Evolutionary conservation across 1,140 invertebrate species (phyloP), one percentile per base, ranked within the genome.

Genomic region (Drosophila mayri): DNA sequence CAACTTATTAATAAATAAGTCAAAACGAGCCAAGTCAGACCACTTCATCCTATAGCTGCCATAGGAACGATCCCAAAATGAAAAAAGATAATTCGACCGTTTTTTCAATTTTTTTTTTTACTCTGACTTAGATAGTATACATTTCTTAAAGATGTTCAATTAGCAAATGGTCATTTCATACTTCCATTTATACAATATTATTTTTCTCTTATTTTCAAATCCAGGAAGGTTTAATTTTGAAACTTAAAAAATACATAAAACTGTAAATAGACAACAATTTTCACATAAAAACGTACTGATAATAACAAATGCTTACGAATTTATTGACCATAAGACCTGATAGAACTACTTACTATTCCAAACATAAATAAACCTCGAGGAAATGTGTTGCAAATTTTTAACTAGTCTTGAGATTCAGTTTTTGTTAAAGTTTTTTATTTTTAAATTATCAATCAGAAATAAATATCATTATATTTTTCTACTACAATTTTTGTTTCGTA

Each of bases 261-360:
- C 22, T 46, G 35, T 72, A 70, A 58, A 72, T 72, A 72, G 50
- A 35, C 8, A 64, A 11, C 16, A 57, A 46, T 38, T 62, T 40
- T 35, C 18, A 43, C 18, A 57, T 58, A 58, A 16, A 16, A 76
- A 64, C 12, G 20, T 44, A 44, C 43, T 44, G 7, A 25, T 76
- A 67, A 55, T 76, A 57, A 76, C 41, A 78, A 52, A 78, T 57
- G 59, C 49, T 38, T 68, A 79, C 80, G 80, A 82, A 82, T 82
- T 82, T 82, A 82, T 82, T 82, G 68, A 82, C 71, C 64, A 70
- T 75, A 78, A 77, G 78, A 82, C 79, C 79, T 82, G 79, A 82
- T 82, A 82, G 79, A 52, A 20, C 50, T 52, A 52, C 12, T 52
- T 47, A 50, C 67, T 58, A 82, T 81, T 82, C 54, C 43, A 40